A percentile compares a stretch with the other conserved stretches of the same genome.
These are phyloP conservation scores for Aldrovandia affinis DNA, from an alignment of 2,797 vertebrate species.

Conservation along the genomic window DNA sequence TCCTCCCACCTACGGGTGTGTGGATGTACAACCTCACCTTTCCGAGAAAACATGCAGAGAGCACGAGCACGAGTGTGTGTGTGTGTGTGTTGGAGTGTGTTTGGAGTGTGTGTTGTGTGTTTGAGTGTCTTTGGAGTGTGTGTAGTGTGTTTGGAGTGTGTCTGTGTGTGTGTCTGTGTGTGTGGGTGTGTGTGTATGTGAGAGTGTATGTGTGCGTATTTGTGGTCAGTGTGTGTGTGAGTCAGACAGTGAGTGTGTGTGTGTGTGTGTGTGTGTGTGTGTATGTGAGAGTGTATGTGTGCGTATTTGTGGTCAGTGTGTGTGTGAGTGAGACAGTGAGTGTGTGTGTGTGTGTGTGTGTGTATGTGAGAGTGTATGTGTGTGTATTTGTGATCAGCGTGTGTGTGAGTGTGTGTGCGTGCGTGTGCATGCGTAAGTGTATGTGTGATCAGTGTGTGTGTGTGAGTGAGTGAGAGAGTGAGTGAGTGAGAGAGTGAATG, in stretches of 20 bases:
- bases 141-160: background rate
- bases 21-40: background rate
- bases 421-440: background rate
- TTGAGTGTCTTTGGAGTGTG: background rate
- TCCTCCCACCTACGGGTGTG: background rate
- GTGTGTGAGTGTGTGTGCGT: background rate
- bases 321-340: background rate
- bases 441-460: background rate
- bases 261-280: background rate
- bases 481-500: background rate
- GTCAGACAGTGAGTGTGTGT: background rate
- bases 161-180: background rate
- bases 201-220: background rate
- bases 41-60: background rate
- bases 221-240: no score
- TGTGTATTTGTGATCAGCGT: no score
- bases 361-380: background rate
- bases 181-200: background rate
- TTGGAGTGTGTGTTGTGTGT: background rate
- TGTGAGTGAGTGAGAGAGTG: background rate
- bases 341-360: background rate
- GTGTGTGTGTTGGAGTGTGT: background rate
- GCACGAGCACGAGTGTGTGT: background rate
- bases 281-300: background rate
- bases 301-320: background rate